Base-by-base conservation (phyloP, 1,140 invertebrate genomes). In the Sweltsa coloradensis region DNA sequence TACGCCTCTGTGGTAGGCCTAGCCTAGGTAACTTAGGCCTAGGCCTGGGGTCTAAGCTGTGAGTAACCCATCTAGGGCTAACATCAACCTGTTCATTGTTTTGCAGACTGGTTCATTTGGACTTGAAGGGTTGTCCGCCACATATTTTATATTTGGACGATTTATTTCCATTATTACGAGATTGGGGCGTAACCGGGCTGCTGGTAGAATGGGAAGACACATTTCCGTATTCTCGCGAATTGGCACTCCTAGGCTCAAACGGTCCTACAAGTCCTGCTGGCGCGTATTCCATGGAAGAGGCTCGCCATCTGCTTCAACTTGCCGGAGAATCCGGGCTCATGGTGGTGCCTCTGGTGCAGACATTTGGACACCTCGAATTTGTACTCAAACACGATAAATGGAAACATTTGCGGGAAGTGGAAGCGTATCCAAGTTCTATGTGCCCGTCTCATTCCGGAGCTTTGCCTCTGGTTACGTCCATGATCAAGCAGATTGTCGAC, bases 331-430 rank as follows among this genome's bases (percentile, higher is more conserved):
- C 61, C 31, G 65, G 71, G 2, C 66, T 97, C 1, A 78, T 84
- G 51, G 76, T 97, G 2, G 87, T 97, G 55, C 95, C 95, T 16
- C 69, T 98, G 3, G 74, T 97, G 6, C 95, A 97, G 68, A 96
- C 93, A 4, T 95, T 97, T 68, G 94, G 93, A 2, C 94, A 97
- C 64, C 64, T 94, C 60, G 89, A 96, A 72, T 92, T 87, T 70
- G 80, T 83, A 0, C 65, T 97, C 34, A 96, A 96, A 62, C 73
- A 87, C 50, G 60, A 77, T 24, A 74, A 85, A 53, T 94, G 85
- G 62, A 61, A 72, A 44, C 71, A 80, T 39, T 62, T 95, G 22
- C 69, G 91, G 45, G 93, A 96, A 71, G 72, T 84, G 1, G 71
- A 75, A 6, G 65, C 74, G 5, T 80, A 80, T 61, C 85, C 88